phyloP scores from a whole-genome alignment of 1,140 invertebrate species.

The Hycleus cichorii region DNA sequence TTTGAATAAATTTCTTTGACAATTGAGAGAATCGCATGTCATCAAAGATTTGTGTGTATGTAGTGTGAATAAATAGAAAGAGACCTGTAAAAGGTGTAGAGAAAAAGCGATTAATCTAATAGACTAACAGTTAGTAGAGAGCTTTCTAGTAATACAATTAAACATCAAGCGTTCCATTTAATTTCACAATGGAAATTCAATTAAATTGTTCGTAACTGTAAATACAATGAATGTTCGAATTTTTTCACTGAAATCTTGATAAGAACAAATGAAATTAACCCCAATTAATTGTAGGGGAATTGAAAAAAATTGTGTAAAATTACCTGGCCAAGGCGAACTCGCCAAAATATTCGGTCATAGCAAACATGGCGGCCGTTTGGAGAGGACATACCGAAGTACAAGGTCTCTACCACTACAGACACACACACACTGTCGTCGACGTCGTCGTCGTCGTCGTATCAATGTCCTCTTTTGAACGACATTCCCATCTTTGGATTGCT shows the following conservation, averaged over 20 bases:
- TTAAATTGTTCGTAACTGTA: background rate
- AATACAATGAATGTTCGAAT: background rate
- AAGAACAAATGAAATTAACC: no score
- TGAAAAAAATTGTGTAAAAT: background rate
- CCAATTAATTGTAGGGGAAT: no score
- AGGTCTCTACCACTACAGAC: background rate
- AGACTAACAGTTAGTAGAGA: background rate
- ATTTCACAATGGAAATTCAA: no score
- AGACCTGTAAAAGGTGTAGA: no score
- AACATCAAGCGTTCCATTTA: slow-evolving; percentile 3
- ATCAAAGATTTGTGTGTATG: no score
- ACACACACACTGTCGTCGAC: slow-evolving; percentile 3
- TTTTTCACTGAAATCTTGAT: no score
- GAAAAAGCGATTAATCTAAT: no score
- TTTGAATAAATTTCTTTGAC: no score
- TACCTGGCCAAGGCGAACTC: slow-evolving; percentile 46
- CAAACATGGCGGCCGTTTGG: slow-evolving; percentile 37
- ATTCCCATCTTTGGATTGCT: background rate
- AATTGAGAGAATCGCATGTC: no score
- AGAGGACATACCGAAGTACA: slow-evolving; percentile 13
- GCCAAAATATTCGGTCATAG: slow-evolving; percentile 47
- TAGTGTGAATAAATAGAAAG: no score
- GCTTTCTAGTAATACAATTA: slow-evolving; percentile 13
- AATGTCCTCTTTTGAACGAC: background rate
- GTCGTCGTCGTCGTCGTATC: slow-evolving; percentile 5